These are phyloP conservation scores for Capricornis sumatraensis DNA, from an alignment of 2,113 vertebrate genomes.

Conservation along the genomic window DNA sequence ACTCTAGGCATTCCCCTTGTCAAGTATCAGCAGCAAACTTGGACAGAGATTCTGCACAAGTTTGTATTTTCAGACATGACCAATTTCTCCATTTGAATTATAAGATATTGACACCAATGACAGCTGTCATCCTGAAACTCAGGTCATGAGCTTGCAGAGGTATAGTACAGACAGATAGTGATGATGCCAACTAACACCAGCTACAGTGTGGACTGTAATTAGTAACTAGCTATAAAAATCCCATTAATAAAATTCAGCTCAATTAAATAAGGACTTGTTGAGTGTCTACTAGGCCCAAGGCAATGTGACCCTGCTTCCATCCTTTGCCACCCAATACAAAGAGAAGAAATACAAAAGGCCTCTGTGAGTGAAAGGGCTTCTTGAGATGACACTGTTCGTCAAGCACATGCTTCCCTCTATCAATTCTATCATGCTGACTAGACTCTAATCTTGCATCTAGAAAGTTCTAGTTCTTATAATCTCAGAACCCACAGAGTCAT, in stretches of 20 bases:
- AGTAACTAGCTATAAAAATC: neutral
- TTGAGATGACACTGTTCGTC: neutral
- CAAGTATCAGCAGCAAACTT: constrained; percentile 13
- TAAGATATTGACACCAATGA: neutral
- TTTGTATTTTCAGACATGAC: neutral
- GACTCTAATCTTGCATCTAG: neutral
- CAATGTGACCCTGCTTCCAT: neutral
- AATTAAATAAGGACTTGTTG: neutral
- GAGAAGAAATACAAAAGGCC: neutral
- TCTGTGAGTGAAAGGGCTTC: neutral
- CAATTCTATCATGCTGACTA: neutral
- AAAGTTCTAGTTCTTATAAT: constrained; percentile 20
- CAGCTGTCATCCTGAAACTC: neutral
- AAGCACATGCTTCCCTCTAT: neutral
- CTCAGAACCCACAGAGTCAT: constrained; percentile 19
- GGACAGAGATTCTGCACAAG: neutral
- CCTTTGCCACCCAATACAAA: constrained; percentile 1
- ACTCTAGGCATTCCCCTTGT: constrained; percentile 4
- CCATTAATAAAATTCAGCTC: constrained; percentile 8
- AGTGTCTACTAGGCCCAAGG: neutral
- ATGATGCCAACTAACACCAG: neutral
- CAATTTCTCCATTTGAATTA: neutral
- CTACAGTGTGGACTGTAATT: neutral
- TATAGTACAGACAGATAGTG: neutral
- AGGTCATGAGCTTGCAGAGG: neutral